Base-by-base conservation (phyloP, 2,888 invertebrate genomes). In the Noctua fimbriata region DNA sequence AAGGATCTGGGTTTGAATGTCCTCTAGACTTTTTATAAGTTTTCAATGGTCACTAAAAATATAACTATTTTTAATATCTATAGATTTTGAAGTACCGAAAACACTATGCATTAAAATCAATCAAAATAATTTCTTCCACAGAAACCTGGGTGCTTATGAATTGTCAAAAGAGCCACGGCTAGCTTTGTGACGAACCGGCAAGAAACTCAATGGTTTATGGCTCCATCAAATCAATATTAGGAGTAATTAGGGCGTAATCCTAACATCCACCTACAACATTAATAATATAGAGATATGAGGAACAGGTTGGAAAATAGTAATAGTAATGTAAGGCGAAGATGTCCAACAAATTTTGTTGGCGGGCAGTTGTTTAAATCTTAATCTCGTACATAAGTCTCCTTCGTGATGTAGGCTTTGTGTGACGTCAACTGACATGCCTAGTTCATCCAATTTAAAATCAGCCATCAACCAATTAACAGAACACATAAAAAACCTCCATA, bases 381-480 rank as follows among this genome's bases (percentile, higher is more conserved):
- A 58, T n/a, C 58, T 58, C n/a, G 12, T n/a, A 12, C 0, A 58
- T 58, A 58, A n/a, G 1, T n/a, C n/a, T n/a, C 1, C 12, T n/a
- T n/a, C 3, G 5, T n/a, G 4, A 58, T 4, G n/a, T n/a, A n/a
- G 12, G n/a, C 4, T 58, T 12, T 58, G n/a, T 4, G 16, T 55
- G 12, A n/a, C n/a, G n/a, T n/a, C n/a, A n/a, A n/a, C n/a, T n/a
- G n/a, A n/a, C n/a, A n/a, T 16, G 6, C 7, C 6, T 60, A 60
- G 6, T n/a, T 16, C 28, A 76, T 63, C 24, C 28, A 32, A 78
- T 41, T 21, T 49, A 3, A 72, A 73, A 73, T 36, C n/a, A 47
- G 41, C 16, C 44, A 28, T 21, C 32, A 52, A 28, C 24, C 21
- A 41, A 55, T 36, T 24, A 47, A 28, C 18, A 71, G 44, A 70